Evolutionary conservation across 2,888 invertebrate genomes (phyloP), one percentile per base, ranked within the genome.

Genomic region (Rhagophthalmus giganteus): DNA sequence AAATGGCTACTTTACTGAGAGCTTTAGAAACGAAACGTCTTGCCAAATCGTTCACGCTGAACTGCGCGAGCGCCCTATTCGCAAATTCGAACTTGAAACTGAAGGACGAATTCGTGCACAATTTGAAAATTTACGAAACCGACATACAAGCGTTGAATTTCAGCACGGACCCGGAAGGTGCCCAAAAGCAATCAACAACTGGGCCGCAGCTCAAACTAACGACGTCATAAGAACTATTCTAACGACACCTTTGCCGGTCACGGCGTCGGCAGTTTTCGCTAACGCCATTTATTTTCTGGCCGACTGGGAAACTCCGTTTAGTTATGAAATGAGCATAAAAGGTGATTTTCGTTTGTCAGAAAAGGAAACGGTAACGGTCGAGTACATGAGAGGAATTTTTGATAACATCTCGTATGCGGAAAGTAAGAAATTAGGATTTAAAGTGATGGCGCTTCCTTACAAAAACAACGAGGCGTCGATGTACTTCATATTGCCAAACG

Each of bases 251-350:
- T 70, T 73, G 2, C 59, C 69, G 0, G 53, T 65, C 0, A 39
- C 55, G 7, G 74, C 76, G 1, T 63, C 68, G 1, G 64, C 75
- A 8, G 66, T 77, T 9, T 68, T 77, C 30, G 63, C 74, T 2
- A 78, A 78, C 56, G 72, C 77, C 3, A 66, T 78, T 13, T 77
- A 77, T 59, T 78, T 78, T 54, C 66, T 68, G 37, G 77, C 72
- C 1, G 70, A 71, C 32, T 78, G 78, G 78, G 70, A 74, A 55
- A 68, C 66, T 1, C 77, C 78, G 0, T 78, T 78, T 56, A 66
- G 69, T 27, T 62, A 67, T 4, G 62, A 67, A 39, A 33, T 72
- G 4, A 78, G 77, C 41, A 57, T 61, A 9, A 35, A 52, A 2
- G 71, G 63, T 5, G 44, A 45, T 2, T 76, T 76, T 60, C 50